Evolutionary conservation across 2,797 vertebrate species (phyloP).

Genomic region (Cuculus canorus): DNA sequence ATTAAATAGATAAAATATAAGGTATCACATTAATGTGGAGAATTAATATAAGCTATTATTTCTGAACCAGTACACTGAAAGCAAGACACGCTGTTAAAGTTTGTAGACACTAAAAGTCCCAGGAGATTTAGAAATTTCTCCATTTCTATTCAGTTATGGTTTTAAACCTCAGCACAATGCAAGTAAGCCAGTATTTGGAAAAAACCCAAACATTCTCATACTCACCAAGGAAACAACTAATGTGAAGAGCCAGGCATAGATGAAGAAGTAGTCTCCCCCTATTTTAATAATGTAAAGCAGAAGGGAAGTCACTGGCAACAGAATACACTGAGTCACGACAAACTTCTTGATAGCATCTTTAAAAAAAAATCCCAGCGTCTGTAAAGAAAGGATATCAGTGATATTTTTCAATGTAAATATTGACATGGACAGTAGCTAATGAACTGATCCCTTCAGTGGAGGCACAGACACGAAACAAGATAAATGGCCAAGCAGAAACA

Average conservation of each 20-base stretch:
- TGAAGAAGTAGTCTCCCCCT: constrained; percentile 98
- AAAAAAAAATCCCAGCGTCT: constrained; percentile 95
- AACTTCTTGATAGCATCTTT: constrained; percentile 98
- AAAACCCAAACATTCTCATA: constrained; percentile 27
- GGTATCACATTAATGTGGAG: not conserved
- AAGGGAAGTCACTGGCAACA: constrained; percentile 94
- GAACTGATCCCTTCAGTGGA: not conserved
- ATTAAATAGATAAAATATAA: not conserved
- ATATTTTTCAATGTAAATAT: not conserved
- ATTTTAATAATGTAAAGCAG: constrained; percentile 99
- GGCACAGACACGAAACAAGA: not conserved
- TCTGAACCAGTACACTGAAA: not conserved
- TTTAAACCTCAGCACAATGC: not conserved
- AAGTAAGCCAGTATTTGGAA: not conserved
- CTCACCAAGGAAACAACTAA: constrained; percentile 95
- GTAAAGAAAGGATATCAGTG: constrained; percentile 49
- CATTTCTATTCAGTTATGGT: not conserved
- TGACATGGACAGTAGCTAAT: not conserved
- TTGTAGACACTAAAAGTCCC: not conserved
- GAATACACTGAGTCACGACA: constrained; percentile 95
- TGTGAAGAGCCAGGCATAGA: constrained; percentile 98
- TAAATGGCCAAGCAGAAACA: not conserved
- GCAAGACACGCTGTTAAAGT: not conserved
- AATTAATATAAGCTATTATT: not conserved
- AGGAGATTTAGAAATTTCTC: not conserved